Evolutionary conservation across 2,113 vertebrate genomes (phyloP).

Genomic region (Mesocricetus auratus): DNA sequence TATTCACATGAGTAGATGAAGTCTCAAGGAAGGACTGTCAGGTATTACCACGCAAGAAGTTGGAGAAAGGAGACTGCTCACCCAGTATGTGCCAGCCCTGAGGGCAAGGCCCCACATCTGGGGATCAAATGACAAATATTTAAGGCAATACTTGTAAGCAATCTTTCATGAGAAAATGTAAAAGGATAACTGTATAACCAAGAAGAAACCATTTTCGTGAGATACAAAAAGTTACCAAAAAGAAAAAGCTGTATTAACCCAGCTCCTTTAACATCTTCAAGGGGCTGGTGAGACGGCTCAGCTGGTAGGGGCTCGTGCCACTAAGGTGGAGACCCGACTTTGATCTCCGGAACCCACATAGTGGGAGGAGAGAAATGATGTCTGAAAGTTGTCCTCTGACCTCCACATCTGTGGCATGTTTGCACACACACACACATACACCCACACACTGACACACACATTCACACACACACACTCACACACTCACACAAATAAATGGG

Average conservation of each 20-base stretch:
- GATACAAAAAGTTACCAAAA: conserved; percentile 37
- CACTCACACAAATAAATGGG: neutral
- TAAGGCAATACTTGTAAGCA: conserved; percentile 51
- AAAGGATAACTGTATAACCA: conserved; percentile 31
- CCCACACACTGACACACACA: neutral
- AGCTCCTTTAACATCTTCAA: neutral
- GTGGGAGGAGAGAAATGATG: neutral
- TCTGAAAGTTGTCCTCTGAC: neutral
- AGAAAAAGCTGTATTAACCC: conserved; percentile 45
- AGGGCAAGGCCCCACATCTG: neutral
- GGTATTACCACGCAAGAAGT: conserved; percentile 32
- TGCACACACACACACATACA: neutral
- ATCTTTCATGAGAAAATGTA: conserved; percentile 29
- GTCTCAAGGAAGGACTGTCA: conserved; percentile 53
- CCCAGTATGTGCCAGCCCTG: neutral
- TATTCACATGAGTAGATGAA: conserved; percentile 33
- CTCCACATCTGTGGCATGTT: no score
- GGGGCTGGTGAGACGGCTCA: neutral
- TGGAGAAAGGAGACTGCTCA: no score
- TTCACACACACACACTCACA: neutral
- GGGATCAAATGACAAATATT: conserved; percentile 10
- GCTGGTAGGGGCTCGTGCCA: no score
- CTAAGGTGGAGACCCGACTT: no score
- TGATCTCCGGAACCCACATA: neutral
- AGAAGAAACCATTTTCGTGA: conserved; percentile 35